Evolutionary conservation across 2,113 vertebrate genomes (phyloP).

Genomic region (Phrynosoma platyrhinos): DNA sequence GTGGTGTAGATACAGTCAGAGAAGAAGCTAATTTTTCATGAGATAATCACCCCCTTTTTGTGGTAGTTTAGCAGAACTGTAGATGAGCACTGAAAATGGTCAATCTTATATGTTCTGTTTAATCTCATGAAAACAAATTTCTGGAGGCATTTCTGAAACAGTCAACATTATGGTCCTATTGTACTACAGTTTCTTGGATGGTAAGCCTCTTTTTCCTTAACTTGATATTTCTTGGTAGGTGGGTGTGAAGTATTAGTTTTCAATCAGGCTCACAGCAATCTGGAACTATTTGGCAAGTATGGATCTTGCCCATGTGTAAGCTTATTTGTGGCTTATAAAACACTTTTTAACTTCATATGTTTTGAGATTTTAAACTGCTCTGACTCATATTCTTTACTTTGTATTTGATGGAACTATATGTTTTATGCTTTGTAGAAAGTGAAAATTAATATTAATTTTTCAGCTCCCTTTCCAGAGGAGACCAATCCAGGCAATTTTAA

Average conservation of each 20-base stretch:
- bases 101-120: constrained; percentile 1
- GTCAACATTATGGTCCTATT: not conserved
- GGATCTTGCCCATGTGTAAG: not conserved
- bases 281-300: not conserved
- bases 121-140: not conserved
- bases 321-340: not conserved
- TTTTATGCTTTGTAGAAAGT: not conserved
- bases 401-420: not conserved
- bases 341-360: not conserved
- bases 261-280: rapidly evolving
- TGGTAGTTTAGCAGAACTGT: not conserved
- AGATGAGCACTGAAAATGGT: not conserved
- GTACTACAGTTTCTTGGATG: not conserved
- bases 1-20: too few relatives aligned
- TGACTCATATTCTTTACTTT: not conserved
- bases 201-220: not conserved
- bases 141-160: not conserved
- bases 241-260: not conserved
- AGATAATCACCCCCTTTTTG: not conserved
- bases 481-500: not conserved
- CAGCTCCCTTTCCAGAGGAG: not conserved
- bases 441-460: not conserved
- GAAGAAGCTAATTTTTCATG: not conserved
- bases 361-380: not conserved
- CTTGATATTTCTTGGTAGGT: too few relatives aligned